Evolutionary conservation across 1,140 invertebrate genomes (phyloP).

Genomic region (Brachionus asplanchnoidis): DNA sequence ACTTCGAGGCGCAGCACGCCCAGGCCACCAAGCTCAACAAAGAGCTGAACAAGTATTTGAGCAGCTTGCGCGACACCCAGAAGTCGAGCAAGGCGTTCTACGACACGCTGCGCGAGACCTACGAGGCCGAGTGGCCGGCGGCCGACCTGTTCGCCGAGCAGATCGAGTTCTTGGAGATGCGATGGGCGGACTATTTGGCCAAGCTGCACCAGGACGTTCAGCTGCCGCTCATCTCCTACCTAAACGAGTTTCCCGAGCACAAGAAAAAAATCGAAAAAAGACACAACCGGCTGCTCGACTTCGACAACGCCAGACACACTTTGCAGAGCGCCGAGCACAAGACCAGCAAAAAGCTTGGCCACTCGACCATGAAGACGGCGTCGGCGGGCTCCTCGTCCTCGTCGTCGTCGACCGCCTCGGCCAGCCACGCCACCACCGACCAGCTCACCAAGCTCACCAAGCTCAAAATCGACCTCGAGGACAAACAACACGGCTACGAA

Average conservation of each 20-base stretch:
- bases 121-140: conserved; percentile 10
- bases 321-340: conserved; percentile 4
- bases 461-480: conserved; percentile 38
- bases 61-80: conserved; percentile 11
- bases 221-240: background rate
- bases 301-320: conserved; percentile 24
- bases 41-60: conserved; percentile 37
- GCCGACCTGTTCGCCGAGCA: background rate
- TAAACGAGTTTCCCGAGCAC: conserved; percentile 35
- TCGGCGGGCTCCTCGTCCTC: background rate
- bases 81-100: conserved; percentile 33
- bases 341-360: conserved; percentile 6
- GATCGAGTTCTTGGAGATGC: background rate
- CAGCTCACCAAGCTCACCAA: conserved; percentile 36
- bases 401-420: background rate
- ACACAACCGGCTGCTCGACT: conserved; percentile 25
- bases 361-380: background rate
- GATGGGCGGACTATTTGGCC: conserved; percentile 14
- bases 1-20: conserved; percentile 29
- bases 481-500: conserved; percentile 37
- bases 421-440: conserved; percentile 1
- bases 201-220: conserved; percentile 27
- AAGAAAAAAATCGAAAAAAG: conserved; percentile 42
- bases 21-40: conserved; percentile 20
- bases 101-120: conserved; percentile 28